Evolutionary conservation across 2,797 vertebrate species (phyloP).

Genomic region (Megalops cyprinoides): DNA sequence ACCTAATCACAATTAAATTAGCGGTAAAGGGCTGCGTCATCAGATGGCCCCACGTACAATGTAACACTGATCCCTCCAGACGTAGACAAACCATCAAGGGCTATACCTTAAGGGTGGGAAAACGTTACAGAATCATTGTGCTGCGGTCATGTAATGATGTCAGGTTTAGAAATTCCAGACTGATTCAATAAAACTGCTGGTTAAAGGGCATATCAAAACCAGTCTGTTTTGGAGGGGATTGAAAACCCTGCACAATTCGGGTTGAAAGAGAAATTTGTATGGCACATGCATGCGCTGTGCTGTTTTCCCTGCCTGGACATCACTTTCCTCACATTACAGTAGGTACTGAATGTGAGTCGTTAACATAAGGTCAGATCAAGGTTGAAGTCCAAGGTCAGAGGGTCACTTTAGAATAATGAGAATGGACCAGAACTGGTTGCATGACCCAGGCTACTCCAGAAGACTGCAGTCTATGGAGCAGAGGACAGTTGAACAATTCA

Average conservation of each 20-base stretch:
- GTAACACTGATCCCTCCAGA: neutral
- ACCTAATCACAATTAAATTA: slow-evolving; percentile 10
- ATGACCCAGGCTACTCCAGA: neutral
- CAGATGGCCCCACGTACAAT: neutral
- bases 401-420: neutral
- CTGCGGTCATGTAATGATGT: neutral
- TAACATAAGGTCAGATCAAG: neutral
- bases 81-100: neutral
- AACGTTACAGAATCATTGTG: neutral
- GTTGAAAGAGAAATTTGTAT: neutral
- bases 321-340: neutral
- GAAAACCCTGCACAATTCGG: neutral
- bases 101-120: neutral
- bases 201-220: neutral
- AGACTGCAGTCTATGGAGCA: slow-evolving; percentile 1
- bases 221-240: neutral
- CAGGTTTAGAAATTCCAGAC: neutral
- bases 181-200: slow-evolving; percentile 4
- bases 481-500: too few species aligned
- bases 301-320: neutral
- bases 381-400: neutral
- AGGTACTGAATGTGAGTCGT: neutral
- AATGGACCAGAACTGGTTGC: neutral
- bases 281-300: too few species aligned
- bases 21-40: neutral